Evolutionary conservation across 2,113 vertebrate species (phyloP).

Genomic region (Saccopteryx leptura): DNA sequence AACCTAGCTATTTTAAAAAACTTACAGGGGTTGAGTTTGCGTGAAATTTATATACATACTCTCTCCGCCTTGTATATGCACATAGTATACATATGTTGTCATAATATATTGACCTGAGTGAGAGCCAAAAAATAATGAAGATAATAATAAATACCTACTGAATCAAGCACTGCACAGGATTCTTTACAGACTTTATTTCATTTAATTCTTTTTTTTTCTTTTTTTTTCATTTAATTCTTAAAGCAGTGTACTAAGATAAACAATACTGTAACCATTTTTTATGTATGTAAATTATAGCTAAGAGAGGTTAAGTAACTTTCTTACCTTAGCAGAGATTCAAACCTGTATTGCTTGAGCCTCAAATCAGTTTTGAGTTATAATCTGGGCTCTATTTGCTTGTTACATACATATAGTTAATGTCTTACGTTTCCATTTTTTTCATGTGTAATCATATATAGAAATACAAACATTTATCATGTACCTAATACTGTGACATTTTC

Average conservation of each 20-base stretch:
- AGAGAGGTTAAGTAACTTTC: not conserved
- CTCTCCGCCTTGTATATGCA: not conserved
- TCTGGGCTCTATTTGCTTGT: not conserved
- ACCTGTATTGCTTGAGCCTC: not conserved
- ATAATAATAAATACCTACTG: not conserved
- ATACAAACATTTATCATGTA: not conserved
- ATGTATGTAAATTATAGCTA: not conserved
- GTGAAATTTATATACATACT: not conserved
- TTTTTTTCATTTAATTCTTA: conserved; percentile 32
- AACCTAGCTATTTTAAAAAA: not conserved
- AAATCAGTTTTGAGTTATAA: not conserved
- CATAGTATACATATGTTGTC: not conserved
- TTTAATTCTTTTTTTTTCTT: conserved; percentile 22
- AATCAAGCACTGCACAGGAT: conserved; percentile 28
- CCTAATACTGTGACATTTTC: not conserved
- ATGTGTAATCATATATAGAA: not conserved
- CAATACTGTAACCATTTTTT: not conserved
- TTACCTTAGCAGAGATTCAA: not conserved
- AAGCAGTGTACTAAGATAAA: not conserved
- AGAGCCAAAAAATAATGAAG: conserved; percentile 22
- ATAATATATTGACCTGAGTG: not conserved
- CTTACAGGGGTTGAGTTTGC: not conserved
- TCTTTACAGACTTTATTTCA: conserved; percentile 54
- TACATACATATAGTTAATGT: not conserved
- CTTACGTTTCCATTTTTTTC: not conserved